These are phyloP conservation scores for Coracias cyanogaster DNA, from an alignment of 2,797 vertebrate genomes.

Conservation along the genomic window DNA sequence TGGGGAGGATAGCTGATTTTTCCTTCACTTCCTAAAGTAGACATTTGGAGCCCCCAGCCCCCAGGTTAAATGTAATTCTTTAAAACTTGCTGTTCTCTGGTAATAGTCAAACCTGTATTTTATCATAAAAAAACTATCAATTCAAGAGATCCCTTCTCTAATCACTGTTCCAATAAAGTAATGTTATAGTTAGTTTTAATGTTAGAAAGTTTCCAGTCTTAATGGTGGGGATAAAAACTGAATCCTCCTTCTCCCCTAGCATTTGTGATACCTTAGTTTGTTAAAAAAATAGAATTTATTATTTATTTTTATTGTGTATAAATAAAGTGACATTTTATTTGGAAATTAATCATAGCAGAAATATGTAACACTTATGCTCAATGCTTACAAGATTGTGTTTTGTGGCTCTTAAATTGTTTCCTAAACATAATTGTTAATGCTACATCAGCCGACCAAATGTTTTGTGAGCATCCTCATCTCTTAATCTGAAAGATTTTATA, in stretches of 20 bases:
- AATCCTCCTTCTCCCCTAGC: neutral
- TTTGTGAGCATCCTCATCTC: slow-evolving; percentile 15
- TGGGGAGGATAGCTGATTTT: neutral
- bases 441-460: slow-evolving; percentile 40
- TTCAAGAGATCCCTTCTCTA: neutral
- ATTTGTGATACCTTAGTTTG: neutral
- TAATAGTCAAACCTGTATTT: neutral
- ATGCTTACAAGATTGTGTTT: slow-evolving; percentile 37
- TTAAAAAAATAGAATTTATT: neutral
- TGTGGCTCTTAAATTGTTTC: slow-evolving; percentile 38
- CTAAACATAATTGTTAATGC: slow-evolving; percentile 31
- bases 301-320: neutral
- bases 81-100: neutral
- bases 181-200: neutral
- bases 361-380: slow-evolving; percentile 16
- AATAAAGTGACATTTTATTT: slow-evolving; percentile 27
- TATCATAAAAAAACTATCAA: neutral
- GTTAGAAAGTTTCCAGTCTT: neutral
- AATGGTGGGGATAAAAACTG: neutral
- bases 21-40: neutral
- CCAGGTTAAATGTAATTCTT: neutral
- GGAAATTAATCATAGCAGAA: slow-evolving; percentile 33
- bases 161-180: neutral
- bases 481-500: slow-evolving; percentile 21
- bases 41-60: neutral